A percentile compares a stretch with the other conserved stretches of the same genome.
Evolutionary conservation across 2,113 vertebrate genomes (phyloP).

Genomic region (Rhegmatorhina hoffmannsi): DNA sequence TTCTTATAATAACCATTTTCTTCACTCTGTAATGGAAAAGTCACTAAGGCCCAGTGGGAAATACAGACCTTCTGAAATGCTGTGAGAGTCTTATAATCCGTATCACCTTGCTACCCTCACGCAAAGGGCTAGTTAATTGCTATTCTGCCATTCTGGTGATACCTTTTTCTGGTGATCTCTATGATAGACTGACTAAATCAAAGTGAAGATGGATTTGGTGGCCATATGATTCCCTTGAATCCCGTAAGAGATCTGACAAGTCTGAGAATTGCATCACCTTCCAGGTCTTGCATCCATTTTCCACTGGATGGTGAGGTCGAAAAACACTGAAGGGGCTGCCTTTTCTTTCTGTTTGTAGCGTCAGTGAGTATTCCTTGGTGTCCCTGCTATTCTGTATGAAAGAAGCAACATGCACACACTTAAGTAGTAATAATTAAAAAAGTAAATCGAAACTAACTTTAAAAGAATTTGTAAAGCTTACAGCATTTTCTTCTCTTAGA

Average conservation of each 20-base stretch:
- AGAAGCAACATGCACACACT: not conserved
- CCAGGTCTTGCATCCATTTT: not conserved
- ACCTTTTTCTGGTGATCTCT: not conserved
- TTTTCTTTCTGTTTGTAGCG: not conserved
- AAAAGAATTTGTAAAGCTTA: not conserved
- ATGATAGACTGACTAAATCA: not conserved
- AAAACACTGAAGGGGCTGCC: not conserved
- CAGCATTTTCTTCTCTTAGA: not conserved
- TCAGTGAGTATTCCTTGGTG: not conserved
- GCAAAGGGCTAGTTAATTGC: not conserved
- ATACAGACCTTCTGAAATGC: not conserved
- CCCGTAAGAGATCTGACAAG: not conserved
- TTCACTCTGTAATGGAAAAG: slow-evolving; percentile 43
- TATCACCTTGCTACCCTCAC: not conserved
- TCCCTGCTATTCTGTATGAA: not conserved
- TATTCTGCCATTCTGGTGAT: not conserved
- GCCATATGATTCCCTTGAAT: not conserved
- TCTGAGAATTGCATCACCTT: not conserved
- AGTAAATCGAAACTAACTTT: not conserved
- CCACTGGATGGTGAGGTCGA: not conserved
- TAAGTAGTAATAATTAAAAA: not conserved
- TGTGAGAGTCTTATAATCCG: not conserved
- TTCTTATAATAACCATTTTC: slow-evolving; percentile 26
- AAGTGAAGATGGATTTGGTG: not conserved
- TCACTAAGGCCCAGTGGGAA: slow-evolving; percentile 14